phyloP scores from a whole-genome alignment of 2,797 vertebrate species.

The Dipus sagitta region DNA sequence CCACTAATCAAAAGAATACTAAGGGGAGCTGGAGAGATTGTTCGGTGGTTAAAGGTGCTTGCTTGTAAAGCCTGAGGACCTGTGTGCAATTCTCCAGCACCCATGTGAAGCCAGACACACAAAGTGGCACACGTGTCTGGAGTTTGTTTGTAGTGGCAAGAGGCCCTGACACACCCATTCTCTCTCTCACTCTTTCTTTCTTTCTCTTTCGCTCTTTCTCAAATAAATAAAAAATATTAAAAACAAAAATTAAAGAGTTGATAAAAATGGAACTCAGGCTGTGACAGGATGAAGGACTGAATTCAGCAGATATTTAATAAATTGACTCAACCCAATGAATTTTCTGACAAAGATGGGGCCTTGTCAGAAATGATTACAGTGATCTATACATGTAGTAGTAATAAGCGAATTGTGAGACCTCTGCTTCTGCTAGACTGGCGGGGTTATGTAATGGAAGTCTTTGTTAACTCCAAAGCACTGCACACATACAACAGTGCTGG shows the following conservation, averaged over 20 bases:
- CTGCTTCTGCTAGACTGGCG: not conserved
- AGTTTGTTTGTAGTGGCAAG: too few species aligned
- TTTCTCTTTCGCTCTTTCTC: too few species aligned
- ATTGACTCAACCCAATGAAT: conserved; percentile 40
- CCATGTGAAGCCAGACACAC: too few species aligned
- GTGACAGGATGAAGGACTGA: not conserved
- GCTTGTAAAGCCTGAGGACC: too few species aligned
- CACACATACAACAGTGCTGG: not conserved
- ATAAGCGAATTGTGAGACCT: conserved; percentile 67
- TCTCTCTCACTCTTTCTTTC: too few species aligned
- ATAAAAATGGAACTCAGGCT: conserved; percentile 18
- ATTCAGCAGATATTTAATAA: not conserved
- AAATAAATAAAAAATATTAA: not conserved
- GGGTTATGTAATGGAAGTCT: conserved; percentile 54
- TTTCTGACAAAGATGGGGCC: conserved; percentile 56
- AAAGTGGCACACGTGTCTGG: too few species aligned
- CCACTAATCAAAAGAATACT: not conserved
- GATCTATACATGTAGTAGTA: conserved; percentile 60
- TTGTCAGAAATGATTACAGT: conserved; percentile 65
- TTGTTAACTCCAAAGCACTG: conserved; percentile 61
- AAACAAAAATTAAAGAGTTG: not conserved
- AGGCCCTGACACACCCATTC: too few species aligned
- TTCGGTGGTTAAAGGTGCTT: not conserved
- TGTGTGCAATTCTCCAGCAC: too few species aligned
- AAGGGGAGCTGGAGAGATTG: not conserved